Percentiles rank a stretch among this genome's conserved stretches.
Evolutionary conservation across 2,888 invertebrate species (phyloP).

Genomic region (Dugesia japonica): DNA sequence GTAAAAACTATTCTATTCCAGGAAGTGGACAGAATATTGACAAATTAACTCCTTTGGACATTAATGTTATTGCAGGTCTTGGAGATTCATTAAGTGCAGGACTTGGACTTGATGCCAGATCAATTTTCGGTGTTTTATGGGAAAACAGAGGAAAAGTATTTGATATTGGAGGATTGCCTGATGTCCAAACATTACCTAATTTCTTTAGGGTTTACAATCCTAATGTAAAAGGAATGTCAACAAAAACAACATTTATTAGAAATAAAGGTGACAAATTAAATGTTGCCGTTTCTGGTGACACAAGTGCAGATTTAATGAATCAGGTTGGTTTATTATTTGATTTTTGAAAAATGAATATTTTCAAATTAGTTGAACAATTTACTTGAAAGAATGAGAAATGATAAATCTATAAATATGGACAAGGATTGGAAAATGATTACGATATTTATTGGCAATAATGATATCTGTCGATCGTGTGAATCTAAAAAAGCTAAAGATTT

Average conservation of each 20-base stretch:
- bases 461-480: constrained; percentile 42
- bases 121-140: constrained; percentile 35
- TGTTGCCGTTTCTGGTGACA: constrained; percentile 41
- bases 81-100: constrained; percentile 37
- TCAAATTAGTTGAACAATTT: too few relatives aligned
- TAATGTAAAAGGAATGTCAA: constrained; percentile 40
- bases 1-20: not conserved
- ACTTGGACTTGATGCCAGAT: constrained; percentile 35
- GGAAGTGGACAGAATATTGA: constrained; percentile 9
- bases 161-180: constrained; percentile 26
- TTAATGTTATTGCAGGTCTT: constrained; percentile 31
- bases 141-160: constrained; percentile 35
- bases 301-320: constrained; percentile 23
- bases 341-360: too few relatives aligned
- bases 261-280: constrained; percentile 38
- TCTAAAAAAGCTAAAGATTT: constrained; percentile 30
- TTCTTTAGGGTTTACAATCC: constrained; percentile 42
- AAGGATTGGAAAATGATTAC: constrained; percentile 45
- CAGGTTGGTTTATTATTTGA: too few relatives aligned
- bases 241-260: constrained; percentile 37
- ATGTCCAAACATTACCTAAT: constrained; percentile 35
- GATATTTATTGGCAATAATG: constrained; percentile 43
- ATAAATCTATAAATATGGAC: constrained; percentile 38
- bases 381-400: constrained; percentile 38
- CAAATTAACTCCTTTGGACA: constrained; percentile 20